phyloP scores from a whole-genome alignment of 2,888 invertebrate species.

The Craniophora ligustri region DNA sequence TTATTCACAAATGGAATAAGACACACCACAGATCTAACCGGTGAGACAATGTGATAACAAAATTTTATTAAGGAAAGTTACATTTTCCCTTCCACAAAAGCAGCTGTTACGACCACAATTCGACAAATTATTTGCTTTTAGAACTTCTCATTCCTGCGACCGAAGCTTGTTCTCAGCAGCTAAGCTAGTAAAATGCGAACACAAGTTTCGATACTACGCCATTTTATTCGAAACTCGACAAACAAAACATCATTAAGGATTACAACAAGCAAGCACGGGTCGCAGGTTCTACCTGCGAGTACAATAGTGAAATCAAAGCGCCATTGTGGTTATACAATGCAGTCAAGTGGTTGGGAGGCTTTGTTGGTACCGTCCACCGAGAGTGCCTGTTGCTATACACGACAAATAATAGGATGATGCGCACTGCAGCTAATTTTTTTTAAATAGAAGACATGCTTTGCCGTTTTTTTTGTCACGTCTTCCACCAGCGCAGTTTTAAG shows the following conservation, averaged over 20 bases:
- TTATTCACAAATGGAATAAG: too few species aligned
- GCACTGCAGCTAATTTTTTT: constrained; percentile 23
- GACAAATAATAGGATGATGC: constrained; percentile 25
- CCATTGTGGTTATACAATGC: constrained; percentile 52
- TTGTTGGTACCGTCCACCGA: constrained; percentile 40
- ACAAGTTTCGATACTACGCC: constrained; percentile 30
- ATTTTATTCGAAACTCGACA: constrained; percentile 42
- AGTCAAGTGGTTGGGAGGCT: constrained; percentile 53
- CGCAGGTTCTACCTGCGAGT: constrained; percentile 47
- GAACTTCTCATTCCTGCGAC: too few species aligned
- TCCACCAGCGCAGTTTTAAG: not conserved
- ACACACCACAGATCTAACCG: too few species aligned
- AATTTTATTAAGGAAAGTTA: too few species aligned
- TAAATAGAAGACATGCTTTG: not conserved
- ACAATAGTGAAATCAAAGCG: constrained; percentile 58
- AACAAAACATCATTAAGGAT: constrained; percentile 54
- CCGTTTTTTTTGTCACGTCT: not conserved
- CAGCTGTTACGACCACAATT: too few species aligned
- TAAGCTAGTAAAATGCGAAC: constrained; percentile 16
- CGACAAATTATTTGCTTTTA: too few species aligned
- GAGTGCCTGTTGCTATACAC: constrained; percentile 27
- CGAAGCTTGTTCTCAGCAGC: too few species aligned
- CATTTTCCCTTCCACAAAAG: too few species aligned
- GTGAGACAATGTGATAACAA: too few species aligned
- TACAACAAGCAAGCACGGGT: constrained; percentile 39